Conservation (phyloP, 1,140 invertebrate species). For the Acromyrmex echinatior region DNA sequence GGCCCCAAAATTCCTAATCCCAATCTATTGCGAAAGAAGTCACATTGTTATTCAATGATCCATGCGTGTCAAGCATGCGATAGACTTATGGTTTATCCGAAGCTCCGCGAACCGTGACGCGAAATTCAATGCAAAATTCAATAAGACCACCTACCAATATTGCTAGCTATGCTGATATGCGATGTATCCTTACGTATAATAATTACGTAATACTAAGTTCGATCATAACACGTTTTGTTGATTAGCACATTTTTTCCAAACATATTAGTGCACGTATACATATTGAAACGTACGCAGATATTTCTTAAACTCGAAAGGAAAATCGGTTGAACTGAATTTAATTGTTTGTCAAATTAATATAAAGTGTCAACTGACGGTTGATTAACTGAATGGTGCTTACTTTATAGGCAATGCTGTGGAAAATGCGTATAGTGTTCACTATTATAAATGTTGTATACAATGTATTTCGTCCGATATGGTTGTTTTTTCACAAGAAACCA, state of each 20-base stretch:
- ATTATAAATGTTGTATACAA: not conserved
- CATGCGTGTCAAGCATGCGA: no score
- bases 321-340: not conserved
- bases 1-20: not conserved
- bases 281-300: not conserved
- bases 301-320: not conserved
- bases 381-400: not conserved
- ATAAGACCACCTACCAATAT: constrained; percentile 23
- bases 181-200: not conserved
- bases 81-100: constrained; percentile 27
- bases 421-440: not conserved
- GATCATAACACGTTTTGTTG: no score
- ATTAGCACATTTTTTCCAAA: not conserved
- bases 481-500: constrained; percentile 32
- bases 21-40: not conserved
- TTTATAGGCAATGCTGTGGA: not conserved
- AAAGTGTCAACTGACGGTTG: not conserved
- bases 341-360: not conserved
- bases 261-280: no score
- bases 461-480: not conserved
- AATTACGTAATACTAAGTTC: not conserved
- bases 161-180: not conserved
- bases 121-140: constrained; percentile 12
- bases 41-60: constrained; percentile 9
- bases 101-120: not conserved